Evolutionary conservation across 2,113 vertebrate genomes (phyloP).

Genomic region (Brachypteracias leptosomus): DNA sequence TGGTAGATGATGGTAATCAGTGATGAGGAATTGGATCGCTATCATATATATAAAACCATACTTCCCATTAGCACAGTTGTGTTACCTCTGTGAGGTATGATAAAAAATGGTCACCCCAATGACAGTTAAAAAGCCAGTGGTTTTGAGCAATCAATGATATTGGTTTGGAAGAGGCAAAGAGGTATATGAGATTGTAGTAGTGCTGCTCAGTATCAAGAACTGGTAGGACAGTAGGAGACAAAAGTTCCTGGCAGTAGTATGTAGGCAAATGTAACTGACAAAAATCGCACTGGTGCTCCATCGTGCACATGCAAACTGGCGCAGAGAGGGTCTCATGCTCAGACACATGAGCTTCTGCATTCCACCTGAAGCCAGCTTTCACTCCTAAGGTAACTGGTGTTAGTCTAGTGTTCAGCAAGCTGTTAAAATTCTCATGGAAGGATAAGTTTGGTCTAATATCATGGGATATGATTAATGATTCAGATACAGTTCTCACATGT

Average conservation of each 20-base stretch:
- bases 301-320: accelerated
- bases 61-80: not conserved
- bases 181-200: not conserved
- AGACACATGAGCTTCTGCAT: accelerated
- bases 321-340: accelerated
- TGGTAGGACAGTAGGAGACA: not conserved
- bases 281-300: not conserved
- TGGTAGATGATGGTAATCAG: not conserved
- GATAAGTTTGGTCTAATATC: not conserved
- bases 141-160: not conserved
- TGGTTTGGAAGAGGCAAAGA: not conserved
- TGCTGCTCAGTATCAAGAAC: not conserved
- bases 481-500: not conserved
- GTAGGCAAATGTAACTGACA: not conserved
- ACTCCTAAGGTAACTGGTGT: not conserved
- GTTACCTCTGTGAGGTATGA: not conserved
- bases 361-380: not conserved
- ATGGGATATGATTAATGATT: not conserved
- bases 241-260: not conserved
- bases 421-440: not conserved
- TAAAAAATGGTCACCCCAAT: not conserved
- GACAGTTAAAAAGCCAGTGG: not conserved
- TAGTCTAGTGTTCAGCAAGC: not conserved
- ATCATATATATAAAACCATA: not conserved
- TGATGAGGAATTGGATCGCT: not conserved